Conservation (phyloP, 2,888 invertebrate genomes). For the Caenorhabditis becei region DNA sequence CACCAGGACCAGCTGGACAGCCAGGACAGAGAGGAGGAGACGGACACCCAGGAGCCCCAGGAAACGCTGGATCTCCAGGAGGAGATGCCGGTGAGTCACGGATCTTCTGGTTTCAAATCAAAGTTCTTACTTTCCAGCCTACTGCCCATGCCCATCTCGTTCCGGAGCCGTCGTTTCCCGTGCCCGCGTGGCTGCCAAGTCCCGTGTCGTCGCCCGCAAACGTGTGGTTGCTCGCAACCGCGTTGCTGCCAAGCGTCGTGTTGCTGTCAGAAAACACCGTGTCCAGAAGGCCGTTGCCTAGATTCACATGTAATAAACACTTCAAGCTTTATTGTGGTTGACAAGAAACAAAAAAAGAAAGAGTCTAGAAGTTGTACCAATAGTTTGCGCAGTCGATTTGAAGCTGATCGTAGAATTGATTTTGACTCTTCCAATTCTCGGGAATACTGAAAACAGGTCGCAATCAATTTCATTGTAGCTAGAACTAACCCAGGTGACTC, state of each 20-base stretch:
- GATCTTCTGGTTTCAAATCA: too few species aligned
- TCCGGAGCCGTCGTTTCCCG: constrained; percentile 28
- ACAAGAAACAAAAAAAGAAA: background rate
- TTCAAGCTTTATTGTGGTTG: background rate
- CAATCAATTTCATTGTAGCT: too few species aligned
- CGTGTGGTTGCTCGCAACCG: constrained; percentile 38
- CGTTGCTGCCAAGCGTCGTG: constrained; percentile 43
- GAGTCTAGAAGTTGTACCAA: background rate
- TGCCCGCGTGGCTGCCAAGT: constrained; percentile 48
- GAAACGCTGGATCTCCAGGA: constrained; percentile 49
- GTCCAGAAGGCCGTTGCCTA: constrained; percentile 50
- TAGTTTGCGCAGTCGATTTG: too few species aligned
- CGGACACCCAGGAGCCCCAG: constrained; percentile 52
- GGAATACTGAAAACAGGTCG: too few species aligned
- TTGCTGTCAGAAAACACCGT: constrained; percentile 45
- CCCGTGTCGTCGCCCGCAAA: constrained; percentile 25
- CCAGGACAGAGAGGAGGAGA: constrained; percentile 55
- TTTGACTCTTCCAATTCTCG: too few species aligned
- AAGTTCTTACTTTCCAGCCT: constrained; percentile 55
- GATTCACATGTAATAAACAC: background rate
- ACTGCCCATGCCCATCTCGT: constrained; percentile 60
- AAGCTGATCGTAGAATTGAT: too few species aligned
- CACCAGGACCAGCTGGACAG: constrained; percentile 42
- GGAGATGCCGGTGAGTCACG: constrained; percentile 39
- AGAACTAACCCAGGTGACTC: constrained; percentile 1